These are phyloP conservation scores for Sparidentex hasta DNA, from an alignment of 2,797 vertebrate genomes.

Conservation along the genomic window DNA sequence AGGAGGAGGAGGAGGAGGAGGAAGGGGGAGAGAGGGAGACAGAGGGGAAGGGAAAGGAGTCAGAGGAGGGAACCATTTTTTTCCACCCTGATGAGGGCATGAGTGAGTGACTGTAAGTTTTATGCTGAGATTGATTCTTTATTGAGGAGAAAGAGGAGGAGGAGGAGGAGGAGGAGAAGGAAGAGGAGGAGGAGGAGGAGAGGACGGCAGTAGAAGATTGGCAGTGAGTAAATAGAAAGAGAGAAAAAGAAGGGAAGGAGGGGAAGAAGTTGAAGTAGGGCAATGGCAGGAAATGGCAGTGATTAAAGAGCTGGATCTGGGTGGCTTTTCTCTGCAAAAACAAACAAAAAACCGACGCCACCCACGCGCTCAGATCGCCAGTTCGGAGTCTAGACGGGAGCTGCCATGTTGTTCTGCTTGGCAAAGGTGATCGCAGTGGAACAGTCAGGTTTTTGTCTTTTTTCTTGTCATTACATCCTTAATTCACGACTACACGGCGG, in stretches of 20 bases:
- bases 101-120: constrained; percentile 40
- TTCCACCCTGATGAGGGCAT: constrained; percentile 25
- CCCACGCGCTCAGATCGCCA: constrained; percentile 20
- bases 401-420: constrained; percentile 46
- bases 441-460: constrained; percentile 44
- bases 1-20: constrained; percentile 4
- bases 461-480: background rate
- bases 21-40: constrained; percentile 19
- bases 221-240: constrained; percentile 59
- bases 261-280: background rate
- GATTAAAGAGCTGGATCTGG: constrained; percentile 64
- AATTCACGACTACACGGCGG: constrained; percentile 47
- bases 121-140: constrained; percentile 45
- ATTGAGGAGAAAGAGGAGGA: constrained; percentile 8
- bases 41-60: background rate
- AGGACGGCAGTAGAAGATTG: constrained; percentile 57
- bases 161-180: background rate
- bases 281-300: constrained; percentile 66
- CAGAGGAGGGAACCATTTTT: constrained; percentile 42
- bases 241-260: constrained; percentile 1
- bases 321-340: constrained; percentile 13
- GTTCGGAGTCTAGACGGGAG: constrained; percentile 37
- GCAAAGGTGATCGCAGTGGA: constrained; percentile 42
- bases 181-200: background rate
- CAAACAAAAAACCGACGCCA: background rate